phyloP scores from a whole-genome alignment of 1,140 invertebrate species.

The Tigriopus japonicus region DNA sequence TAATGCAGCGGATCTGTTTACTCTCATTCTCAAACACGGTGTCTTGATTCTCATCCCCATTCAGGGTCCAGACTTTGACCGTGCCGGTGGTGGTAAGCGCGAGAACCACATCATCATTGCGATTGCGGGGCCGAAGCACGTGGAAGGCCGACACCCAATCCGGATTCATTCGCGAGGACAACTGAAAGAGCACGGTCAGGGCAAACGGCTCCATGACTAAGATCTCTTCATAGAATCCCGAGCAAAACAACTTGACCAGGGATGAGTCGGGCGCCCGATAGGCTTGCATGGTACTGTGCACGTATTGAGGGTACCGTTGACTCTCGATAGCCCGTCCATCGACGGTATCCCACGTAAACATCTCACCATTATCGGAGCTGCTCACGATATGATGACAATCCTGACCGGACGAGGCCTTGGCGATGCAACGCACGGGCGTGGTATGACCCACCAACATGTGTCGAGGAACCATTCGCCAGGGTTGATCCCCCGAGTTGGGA shows the following conservation, averaged over 20 bases:
- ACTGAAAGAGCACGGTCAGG: slow-evolving; percentile 69
- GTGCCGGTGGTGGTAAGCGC: slow-evolving; percentile 89
- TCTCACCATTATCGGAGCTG: slow-evolving; percentile 67
- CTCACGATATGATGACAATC: slow-evolving; percentile 81
- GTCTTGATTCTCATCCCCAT: slow-evolving; percentile 58
- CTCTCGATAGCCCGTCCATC: slow-evolving; percentile 14
- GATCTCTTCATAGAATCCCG: slow-evolving; percentile 94
- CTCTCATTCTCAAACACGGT: slow-evolving; percentile 93
- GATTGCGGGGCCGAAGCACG: slow-evolving; percentile 61
- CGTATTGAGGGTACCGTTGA: slow-evolving; percentile 7
- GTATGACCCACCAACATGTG: slow-evolving; percentile 89
- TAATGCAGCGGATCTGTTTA: slow-evolving; percentile 82
- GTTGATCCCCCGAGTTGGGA: slow-evolving; percentile 36
- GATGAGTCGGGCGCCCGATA: slow-evolving; percentile 59
- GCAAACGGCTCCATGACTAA: slow-evolving; percentile 90
- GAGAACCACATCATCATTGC: slow-evolving; percentile 80
- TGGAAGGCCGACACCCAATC: slow-evolving; percentile 96
- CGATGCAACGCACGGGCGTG: slow-evolving; percentile 74
- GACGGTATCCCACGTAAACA: slow-evolving; percentile 15
- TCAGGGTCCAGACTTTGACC: slow-evolving; percentile 92
- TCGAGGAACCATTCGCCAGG: slow-evolving; percentile 65
- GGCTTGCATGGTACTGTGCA: slow-evolving; percentile 28
- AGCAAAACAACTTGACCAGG: slow-evolving; percentile 68
- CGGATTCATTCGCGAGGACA: slow-evolving; percentile 86
- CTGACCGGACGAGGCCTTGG: slow-evolving; percentile 40